Evolutionary conservation across 2,113 vertebrate genomes (phyloP), one percentile per base, ranked within the genome.

Genomic region (Chaetura pelagica): DNA sequence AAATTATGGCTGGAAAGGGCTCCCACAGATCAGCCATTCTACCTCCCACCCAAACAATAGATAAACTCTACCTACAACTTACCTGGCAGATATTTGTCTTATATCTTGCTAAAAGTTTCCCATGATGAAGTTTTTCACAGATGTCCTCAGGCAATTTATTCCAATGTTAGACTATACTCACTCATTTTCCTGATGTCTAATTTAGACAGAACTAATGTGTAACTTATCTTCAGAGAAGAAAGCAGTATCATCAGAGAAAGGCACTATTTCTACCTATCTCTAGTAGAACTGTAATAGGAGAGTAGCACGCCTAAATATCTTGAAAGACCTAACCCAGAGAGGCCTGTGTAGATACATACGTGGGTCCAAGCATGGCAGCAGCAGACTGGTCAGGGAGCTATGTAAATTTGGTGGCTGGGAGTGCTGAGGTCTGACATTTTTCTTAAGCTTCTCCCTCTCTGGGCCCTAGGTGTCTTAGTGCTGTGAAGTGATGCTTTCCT

Each of bases 1-100:
- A 88, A 69, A 95, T 95, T 86, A 94, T 51, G 76, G 13, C 79
- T 88, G 76, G 55, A 84, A 84, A 92, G 34, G 63, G 7, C 55
- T 95, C 84, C 76, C 48, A 29, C 46, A 84, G 59, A 76, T 83
- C 85, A 96, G 61, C 24, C 76, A 26, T 78, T 74, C 55, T 48
- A 55, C 44, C 80, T 95, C 58, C 88, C 55, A 66, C 51, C 10
- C 79, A 80, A 55, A 84, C n/a, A 46, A 78, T 81, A 46, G 61
- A 55, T 80, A 92, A 93, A 83, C 83, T 77, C 74, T 82, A 18
- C 58, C 62, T 91, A 54, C 63, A 64, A 58, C 46, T 84, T 80
- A 75, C 14, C 49, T 69, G 42, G 55, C 30, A 90, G 85, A 84
- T 88, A 69, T 27, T 66, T 76, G 59, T 62, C 46, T 83, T 48